These are phyloP conservation scores for Chloroceryle aenea DNA, from an alignment of 2,113 vertebrate species.

Conservation along the genomic window DNA sequence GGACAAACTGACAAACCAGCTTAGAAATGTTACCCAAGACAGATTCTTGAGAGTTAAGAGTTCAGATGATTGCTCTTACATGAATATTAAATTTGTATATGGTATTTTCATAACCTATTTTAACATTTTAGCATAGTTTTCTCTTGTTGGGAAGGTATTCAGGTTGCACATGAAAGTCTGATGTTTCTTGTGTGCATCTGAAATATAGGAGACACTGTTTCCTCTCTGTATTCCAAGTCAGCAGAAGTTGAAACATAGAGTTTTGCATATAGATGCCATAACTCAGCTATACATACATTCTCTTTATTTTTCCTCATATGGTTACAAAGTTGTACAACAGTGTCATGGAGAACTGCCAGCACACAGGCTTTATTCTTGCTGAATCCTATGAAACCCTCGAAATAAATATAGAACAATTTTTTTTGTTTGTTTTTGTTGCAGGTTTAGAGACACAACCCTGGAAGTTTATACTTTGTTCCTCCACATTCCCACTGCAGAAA, in stretches of 20 bases:
- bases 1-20: not conserved
- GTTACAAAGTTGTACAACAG: not conserved
- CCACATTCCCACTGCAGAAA: not conserved
- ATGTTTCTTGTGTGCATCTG: not conserved
- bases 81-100: not conserved
- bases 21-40: not conserved
- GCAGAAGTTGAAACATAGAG: not conserved
- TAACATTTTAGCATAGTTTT: not conserved
- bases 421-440: not conserved
- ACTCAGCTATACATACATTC: not conserved
- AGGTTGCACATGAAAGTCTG: not conserved
- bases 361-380: not conserved
- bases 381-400: not conserved
- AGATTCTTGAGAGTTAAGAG: not conserved
- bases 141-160: not conserved
- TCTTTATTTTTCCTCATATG: not conserved
- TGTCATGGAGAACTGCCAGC: not conserved
- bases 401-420: not conserved
- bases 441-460: not conserved
- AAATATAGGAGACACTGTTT: not conserved
- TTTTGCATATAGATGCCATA: not conserved
- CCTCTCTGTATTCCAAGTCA: not conserved
- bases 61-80: not conserved
- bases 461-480: not conserved
- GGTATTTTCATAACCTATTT: not conserved